phyloP scores from a whole-genome alignment of 2,113 vertebrate species.

The Melanostigma gelatinosum region DNA sequence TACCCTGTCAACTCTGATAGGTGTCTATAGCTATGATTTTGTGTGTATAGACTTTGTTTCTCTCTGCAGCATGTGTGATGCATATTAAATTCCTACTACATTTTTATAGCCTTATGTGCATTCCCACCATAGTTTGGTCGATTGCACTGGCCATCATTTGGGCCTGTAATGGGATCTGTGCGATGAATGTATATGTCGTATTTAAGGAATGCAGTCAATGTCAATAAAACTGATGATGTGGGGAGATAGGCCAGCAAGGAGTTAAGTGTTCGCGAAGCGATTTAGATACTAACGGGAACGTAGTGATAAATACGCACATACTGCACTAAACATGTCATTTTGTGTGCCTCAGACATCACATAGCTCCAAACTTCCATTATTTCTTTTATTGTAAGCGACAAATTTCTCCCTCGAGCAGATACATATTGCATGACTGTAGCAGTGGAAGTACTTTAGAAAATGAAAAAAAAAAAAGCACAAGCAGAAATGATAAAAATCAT shows the following conservation, averaged over 20 bases:
- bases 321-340: constrained; percentile 46
- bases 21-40: constrained; percentile 25
- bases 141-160: constrained; percentile 40
- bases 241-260: constrained; percentile 8
- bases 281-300: constrained; percentile 34
- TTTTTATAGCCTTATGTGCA: constrained; percentile 57
- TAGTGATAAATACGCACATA: constrained; percentile 40
- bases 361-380: constrained; percentile 29
- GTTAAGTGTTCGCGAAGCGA: constrained; percentile 29
- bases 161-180: constrained; percentile 41
- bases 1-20: constrained; percentile 53
- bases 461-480: constrained; percentile 44
- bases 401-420: constrained; percentile 57
- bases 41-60: neutral
- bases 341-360: constrained; percentile 38
- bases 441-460: constrained; percentile 51
- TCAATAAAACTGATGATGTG: constrained; percentile 57
- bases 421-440: constrained; percentile 51
- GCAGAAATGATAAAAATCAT: constrained; percentile 13
- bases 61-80: constrained; percentile 8
- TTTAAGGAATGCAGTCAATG: constrained; percentile 53
- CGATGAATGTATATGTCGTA: constrained; percentile 47
- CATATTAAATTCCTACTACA: constrained; percentile 58
- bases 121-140: constrained; percentile 44
- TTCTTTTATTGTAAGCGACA: constrained; percentile 51